A percentile compares a stretch with the other conserved stretches of the same genome.
Evolutionary conservation across 2,888 invertebrate genomes (phyloP).

Genomic region (Oscheius sp.): DNA sequence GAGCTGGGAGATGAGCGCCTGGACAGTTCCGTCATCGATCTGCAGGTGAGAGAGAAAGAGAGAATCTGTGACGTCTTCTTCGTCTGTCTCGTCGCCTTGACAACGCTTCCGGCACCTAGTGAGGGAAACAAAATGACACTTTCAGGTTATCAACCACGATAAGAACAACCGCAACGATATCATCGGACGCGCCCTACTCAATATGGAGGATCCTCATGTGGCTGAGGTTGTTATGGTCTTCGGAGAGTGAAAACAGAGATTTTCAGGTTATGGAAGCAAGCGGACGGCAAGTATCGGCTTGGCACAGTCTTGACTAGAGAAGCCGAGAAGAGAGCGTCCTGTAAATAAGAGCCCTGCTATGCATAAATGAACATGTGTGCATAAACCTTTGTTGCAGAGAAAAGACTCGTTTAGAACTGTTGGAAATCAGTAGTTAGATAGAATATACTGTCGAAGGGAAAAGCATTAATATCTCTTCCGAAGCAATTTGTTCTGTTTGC

Average conservation of each 20-base stretch:
- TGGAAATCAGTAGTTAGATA: not conserved
- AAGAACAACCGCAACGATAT: slow-evolving; percentile 56
- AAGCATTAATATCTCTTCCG: too few relatives aligned
- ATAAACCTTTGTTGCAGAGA: slow-evolving; percentile 28
- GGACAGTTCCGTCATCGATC: slow-evolving; percentile 55
- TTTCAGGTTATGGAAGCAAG: slow-evolving; percentile 84
- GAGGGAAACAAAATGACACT: not conserved
- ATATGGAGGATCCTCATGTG: slow-evolving; percentile 58
- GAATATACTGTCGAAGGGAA: too few relatives aligned
- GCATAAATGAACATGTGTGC: slow-evolving; percentile 31
- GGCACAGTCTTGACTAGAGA: slow-evolving; percentile 86
- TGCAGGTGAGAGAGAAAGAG: slow-evolving; percentile 47
- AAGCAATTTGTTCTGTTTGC: too few relatives aligned
- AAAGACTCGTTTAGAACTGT: not conserved
- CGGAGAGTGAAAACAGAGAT: too few relatives aligned
- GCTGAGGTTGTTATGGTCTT: slow-evolving; percentile 40
- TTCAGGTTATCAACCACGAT: slow-evolving; percentile 60
- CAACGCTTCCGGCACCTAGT: not conserved
- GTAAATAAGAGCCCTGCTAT: slow-evolving; percentile 2
- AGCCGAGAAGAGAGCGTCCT: too few relatives aligned
- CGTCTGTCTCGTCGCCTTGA: slow-evolving; percentile 15
- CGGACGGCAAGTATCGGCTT: slow-evolving; percentile 96
- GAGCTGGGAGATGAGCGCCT: slow-evolving; percentile 82
- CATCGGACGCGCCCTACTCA: slow-evolving; percentile 59
- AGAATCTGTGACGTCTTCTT: too few relatives aligned